Evolutionary conservation across 2,797 vertebrate species (phyloP).

Genomic region (Sebastes oblongus): DNA sequence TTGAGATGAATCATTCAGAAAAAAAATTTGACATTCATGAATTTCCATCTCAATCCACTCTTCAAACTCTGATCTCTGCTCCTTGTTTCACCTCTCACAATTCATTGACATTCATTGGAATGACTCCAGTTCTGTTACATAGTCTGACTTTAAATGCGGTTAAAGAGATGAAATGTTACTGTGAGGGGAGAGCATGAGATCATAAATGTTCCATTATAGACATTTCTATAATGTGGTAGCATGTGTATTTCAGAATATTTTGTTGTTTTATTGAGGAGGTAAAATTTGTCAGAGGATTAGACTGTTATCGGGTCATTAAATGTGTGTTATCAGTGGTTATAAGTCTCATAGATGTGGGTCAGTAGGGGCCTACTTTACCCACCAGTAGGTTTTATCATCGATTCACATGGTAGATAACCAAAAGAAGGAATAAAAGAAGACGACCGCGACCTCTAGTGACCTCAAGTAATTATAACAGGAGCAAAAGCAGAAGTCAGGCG

Average conservation of each 20-base stretch:
- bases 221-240: not conserved
- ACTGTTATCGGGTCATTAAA: not conserved
- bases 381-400: no score
- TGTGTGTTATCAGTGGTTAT: not conserved
- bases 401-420: no score
- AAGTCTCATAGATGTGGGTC: no score
- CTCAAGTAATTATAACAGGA: no score
- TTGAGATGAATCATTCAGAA: not conserved
- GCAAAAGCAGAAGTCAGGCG: no score
- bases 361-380: no score
- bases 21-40: constrained; percentile 20
- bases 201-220: not conserved
- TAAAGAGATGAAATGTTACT: not conserved
- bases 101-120: not conserved
- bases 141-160: not conserved
- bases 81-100: not conserved
- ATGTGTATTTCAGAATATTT: not conserved
- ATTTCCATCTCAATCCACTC: constrained; percentile 15
- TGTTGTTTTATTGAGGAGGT: not conserved
- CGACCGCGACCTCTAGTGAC: no score
- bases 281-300: not conserved
- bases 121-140: not conserved
- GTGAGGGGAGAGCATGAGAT: not conserved
- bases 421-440: no score
- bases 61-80: not conserved